phyloP scores from a whole-genome alignment of 2,113 vertebrate genomes.

The Bos taurus region DNA sequence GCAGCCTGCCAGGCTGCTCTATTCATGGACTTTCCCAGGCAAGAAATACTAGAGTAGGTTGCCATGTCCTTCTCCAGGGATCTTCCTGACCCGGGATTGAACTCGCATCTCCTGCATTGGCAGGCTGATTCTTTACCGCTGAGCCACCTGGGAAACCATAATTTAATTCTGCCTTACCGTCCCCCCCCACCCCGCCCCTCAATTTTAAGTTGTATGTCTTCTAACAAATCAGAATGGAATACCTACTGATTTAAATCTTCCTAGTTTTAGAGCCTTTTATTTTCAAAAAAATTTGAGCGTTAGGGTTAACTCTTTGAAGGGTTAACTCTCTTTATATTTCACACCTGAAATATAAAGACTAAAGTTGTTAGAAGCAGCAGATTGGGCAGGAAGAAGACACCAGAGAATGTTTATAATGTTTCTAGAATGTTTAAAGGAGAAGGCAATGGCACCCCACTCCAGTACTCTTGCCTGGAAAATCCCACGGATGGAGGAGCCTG shows the following conservation, averaged over 20 bases:
- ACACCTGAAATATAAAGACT: not conserved
- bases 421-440: not conserved
- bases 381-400: not conserved
- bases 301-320: not conserved
- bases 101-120: not conserved
- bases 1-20: not conserved
- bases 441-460: too few species aligned
- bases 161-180: not conserved
- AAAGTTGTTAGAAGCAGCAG: not conserved
- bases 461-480: too few species aligned
- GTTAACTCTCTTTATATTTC: not conserved
- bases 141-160: not conserved
- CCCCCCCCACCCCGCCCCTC: rapidly evolving
- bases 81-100: not conserved
- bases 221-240: not conserved
- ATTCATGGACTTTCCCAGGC: not conserved
- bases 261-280: not conserved
- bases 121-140: not conserved
- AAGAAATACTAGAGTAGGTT: not conserved
- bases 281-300: not conserved
- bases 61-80: not conserved
- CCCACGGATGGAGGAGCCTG: too few species aligned
- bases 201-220: not conserved
- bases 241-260: not conserved
- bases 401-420: not conserved